These are phyloP conservation scores for Schizaphis graminum DNA, from an alignment of 2,888 invertebrate species.

Conservation along the genomic window DNA sequence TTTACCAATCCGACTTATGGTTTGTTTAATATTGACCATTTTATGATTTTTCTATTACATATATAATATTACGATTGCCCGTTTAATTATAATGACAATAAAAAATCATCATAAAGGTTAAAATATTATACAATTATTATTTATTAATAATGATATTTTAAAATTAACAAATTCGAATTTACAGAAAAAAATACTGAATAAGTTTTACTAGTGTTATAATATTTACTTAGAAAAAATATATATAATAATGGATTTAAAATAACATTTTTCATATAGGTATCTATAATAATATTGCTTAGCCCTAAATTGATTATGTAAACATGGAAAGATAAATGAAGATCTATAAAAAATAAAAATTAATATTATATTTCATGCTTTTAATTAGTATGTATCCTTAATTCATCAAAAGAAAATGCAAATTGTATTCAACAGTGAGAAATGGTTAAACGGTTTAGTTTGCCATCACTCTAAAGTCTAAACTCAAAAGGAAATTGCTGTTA, in stretches of 20 bases:
- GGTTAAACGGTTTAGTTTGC: no score
- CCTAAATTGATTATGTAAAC: neutral
- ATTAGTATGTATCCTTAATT: neutral
- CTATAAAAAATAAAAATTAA: neutral
- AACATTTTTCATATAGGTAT: neutral
- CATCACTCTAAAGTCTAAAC: no score
- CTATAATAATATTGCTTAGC: neutral
- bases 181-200: neutral
- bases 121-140: neutral
- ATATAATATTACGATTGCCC: neutral
- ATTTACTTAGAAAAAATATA: neutral
- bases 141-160: neutral
- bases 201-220: neutral
- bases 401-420: no score
- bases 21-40: neutral
- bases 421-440: no score
- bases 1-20: neutral
- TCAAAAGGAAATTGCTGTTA: no score
- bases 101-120: neutral
- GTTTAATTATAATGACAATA: neutral
- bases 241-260: neutral
- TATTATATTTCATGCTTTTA: neutral
- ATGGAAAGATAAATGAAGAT: neutral
- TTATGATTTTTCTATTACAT: neutral
- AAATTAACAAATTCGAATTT: neutral